Conservation (phyloP, 2,888 invertebrate genomes). For the Andrena minutula region DNA sequence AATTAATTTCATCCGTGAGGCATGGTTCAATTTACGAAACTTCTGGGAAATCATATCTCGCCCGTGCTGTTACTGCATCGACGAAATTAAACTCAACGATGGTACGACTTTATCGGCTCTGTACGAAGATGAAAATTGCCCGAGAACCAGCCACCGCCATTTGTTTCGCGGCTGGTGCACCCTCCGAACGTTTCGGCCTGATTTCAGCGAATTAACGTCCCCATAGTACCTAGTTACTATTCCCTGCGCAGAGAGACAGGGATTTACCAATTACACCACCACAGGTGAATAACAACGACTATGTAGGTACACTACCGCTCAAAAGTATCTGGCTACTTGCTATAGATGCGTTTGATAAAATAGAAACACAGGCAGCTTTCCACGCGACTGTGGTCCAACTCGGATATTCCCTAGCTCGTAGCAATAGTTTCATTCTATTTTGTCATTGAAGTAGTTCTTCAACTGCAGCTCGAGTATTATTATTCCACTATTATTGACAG, state of each 20-base stretch:
- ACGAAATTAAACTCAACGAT: constrained; percentile 25
- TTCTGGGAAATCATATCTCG: neutral
- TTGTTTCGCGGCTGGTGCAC: neutral
- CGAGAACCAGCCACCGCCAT: neutral
- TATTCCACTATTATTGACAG: no score
- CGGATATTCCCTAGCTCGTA: no score
- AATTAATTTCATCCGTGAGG: constrained; percentile 12
- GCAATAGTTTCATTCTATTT: no score
- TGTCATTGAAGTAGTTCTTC: no score
- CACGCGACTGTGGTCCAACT: no score
- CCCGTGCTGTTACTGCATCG: neutral
- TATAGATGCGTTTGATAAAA: no score
- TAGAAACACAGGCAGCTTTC: no score
- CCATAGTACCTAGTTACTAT: neutral
- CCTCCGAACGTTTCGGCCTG: constrained; percentile 9
- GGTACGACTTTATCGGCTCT: neutral
- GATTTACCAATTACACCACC: constrained; percentile 7
- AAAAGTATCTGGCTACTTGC: neutral
- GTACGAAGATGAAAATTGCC: constrained; percentile 24
- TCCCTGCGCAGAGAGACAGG: neutral
- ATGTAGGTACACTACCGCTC: neutral
- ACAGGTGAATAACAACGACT: neutral
- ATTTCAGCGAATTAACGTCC: constrained; percentile 15
- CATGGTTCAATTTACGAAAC: constrained; percentile 12
- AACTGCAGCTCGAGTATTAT: no score